Percentiles rank a stretch among this genome's conserved stretches.
phyloP scores from a whole-genome alignment of 1,140 invertebrate species.

The Hesperophylax magnus region DNA sequence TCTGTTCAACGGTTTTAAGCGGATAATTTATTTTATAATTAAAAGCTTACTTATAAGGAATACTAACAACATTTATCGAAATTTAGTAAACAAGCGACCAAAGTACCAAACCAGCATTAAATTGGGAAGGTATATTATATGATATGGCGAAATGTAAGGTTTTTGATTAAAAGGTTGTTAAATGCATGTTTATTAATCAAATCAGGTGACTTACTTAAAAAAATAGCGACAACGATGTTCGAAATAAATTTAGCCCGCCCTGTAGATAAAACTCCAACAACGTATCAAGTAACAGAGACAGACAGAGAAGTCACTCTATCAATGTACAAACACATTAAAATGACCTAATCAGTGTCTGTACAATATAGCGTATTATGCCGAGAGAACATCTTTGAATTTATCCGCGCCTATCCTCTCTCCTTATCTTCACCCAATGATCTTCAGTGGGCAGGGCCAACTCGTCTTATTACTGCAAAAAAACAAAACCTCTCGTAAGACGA shows the following conservation, averaged over 20 bases:
- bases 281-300: neutral
- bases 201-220: no score
- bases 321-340: neutral
- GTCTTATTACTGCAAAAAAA: slow-evolving; percentile 4
- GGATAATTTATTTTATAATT: no score
- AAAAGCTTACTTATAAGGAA: no score
- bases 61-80: no score
- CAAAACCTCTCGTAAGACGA: slow-evolving; percentile 44
- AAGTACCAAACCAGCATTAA: no score
- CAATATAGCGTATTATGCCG: neutral
- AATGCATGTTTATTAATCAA: no score
- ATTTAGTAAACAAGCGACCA: no score
- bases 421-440: slow-evolving; percentile 50
- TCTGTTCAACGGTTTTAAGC: no score
- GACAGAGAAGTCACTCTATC: neutral
- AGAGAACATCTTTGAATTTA: neutral
- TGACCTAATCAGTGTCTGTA: neutral
- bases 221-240: no score
- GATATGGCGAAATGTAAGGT: no score
- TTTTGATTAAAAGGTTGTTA: no score
- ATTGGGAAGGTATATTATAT: no score
- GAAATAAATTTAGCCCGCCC: neutral
- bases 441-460: slow-evolving; percentile 44
- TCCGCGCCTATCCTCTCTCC: slow-evolving; percentile 30
- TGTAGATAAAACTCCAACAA: neutral